Evolutionary conservation across 2,888 invertebrate species (phyloP).

Genomic region (Caenorhabditis parvicauda): DNA sequence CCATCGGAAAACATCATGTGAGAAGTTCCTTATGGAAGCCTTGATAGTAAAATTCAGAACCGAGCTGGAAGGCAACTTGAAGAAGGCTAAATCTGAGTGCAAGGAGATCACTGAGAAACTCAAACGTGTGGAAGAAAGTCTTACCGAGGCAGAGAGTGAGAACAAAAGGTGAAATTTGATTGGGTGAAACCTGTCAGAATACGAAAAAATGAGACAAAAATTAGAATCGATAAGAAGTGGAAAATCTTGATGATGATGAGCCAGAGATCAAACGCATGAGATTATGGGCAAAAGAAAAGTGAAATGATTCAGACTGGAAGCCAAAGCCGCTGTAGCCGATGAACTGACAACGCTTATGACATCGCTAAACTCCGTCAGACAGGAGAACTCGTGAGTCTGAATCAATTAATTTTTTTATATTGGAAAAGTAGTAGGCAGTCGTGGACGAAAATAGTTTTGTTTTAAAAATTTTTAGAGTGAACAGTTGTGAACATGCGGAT

Average conservation of each 20-base stretch:
- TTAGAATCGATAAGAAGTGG: constrained; percentile 3
- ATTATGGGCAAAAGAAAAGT: too few relatives aligned
- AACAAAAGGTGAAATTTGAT: constrained; percentile 2
- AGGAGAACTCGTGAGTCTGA: constrained; percentile 30
- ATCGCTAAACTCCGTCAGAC: constrained; percentile 39
- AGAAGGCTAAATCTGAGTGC: neutral
- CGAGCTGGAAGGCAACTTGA: constrained; percentile 2
- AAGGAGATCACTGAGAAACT: constrained; percentile 1
- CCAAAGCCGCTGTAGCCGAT: constrained; percentile 38
- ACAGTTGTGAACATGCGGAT: neutral
- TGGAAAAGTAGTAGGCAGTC: too few relatives aligned
- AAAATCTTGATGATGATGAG: constrained; percentile 6
- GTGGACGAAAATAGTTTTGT: constrained; percentile 1
- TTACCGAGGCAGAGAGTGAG: neutral
- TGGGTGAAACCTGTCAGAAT: constrained; percentile 3
- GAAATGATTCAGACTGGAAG: constrained; percentile 16
- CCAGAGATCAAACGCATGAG: constrained; percentile 7
- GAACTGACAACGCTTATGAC: constrained; percentile 48
- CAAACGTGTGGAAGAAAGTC: constrained; percentile 1
- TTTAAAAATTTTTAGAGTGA: neutral
- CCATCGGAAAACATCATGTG: neutral
- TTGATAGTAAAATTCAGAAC: neutral
- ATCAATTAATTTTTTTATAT: neutral
- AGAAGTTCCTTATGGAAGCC: constrained; percentile 5
- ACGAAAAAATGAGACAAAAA: constrained; percentile 3